Conservation (phyloP, 2,797 vertebrate species). For the Rhinatrema bivittatum region DNA sequence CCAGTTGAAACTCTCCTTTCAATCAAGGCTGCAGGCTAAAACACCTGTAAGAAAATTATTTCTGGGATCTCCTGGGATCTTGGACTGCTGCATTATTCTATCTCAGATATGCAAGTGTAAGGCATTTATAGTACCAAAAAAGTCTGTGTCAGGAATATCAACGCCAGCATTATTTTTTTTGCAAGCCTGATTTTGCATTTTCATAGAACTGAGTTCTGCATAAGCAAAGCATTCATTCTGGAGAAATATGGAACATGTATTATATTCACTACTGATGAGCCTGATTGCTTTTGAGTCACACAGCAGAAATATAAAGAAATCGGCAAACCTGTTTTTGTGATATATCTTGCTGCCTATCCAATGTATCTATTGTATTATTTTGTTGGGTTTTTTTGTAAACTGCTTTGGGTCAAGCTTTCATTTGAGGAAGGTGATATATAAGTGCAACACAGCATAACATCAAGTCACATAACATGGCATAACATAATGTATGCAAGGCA, state of each 20-base stretch:
- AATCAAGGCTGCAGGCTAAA: constrained; percentile 42
- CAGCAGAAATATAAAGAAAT: not conserved
- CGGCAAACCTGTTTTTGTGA: too few species aligned
- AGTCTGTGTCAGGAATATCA: constrained; percentile 40
- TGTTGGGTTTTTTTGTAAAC: too few species aligned
- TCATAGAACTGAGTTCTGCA: constrained; percentile 28
- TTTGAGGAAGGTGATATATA: too few species aligned
- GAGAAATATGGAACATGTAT: constrained; percentile 15
- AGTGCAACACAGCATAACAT: too few species aligned
- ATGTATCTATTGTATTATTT: too few species aligned
- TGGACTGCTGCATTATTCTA: constrained; percentile 36
- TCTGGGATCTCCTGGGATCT: constrained; percentile 29
- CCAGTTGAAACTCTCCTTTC: constrained; percentile 28
- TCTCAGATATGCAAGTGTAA: constrained; percentile 23
- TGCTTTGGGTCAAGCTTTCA: too few species aligned
- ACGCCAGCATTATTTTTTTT: constrained; percentile 45
- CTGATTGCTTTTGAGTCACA: too few species aligned
- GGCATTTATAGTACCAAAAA: constrained; percentile 38
- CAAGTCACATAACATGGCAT: too few species aligned
- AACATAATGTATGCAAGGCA: too few species aligned
- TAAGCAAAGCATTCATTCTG: constrained; percentile 25
- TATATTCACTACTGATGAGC: constrained; percentile 10
- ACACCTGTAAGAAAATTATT: constrained; percentile 41
- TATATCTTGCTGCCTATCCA: too few species aligned
- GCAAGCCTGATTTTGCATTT: constrained; percentile 40